These are phyloP conservation scores for Crotalus helleri DNA, from an alignment of 2,113 vertebrate species.

Conservation along the genomic window DNA sequence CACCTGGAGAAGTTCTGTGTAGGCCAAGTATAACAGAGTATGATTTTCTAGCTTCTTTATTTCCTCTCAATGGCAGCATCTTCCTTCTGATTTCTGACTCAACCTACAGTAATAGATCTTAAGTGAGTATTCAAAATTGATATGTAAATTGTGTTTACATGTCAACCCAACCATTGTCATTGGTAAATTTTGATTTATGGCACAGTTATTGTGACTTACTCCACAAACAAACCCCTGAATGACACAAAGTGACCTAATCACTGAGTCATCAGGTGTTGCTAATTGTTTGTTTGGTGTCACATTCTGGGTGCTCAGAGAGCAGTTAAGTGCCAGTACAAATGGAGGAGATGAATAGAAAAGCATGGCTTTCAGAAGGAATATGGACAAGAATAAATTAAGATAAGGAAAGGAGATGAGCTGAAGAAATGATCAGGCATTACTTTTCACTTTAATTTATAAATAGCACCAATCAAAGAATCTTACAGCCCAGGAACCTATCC, in stretches of 20 bases:
- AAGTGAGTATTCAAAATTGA: not conserved
- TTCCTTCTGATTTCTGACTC: not conserved
- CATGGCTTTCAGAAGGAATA: constrained; percentile 30
- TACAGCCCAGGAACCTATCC: constrained; percentile 15
- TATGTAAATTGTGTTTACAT: not conserved
- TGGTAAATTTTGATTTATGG: not conserved
- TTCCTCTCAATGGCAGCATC: not conserved
- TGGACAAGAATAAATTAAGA: constrained; percentile 27
- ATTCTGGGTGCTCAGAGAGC: not conserved
- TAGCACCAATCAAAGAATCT: constrained; percentile 39
- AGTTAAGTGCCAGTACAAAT: not conserved
- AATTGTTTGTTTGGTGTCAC: not conserved
- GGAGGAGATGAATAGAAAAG: constrained; percentile 17
- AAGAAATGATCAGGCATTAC: constrained; percentile 30
- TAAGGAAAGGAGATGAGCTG: not conserved
- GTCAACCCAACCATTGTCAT: not conserved
- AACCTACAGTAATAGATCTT: not conserved
- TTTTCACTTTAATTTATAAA: constrained; percentile 35
- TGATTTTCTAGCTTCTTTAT: not conserved
- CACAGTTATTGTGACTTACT: not conserved
- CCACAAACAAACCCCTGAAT: not conserved
- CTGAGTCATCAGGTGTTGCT: not conserved
- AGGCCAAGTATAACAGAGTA: no score
- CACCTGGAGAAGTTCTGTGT: no score
- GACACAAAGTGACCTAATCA: not conserved